A percentile compares a stretch with the other conserved stretches of the same genome.
Conservation (phyloP, 2,888 invertebrate genomes). For the Morpho achilles region DNA sequence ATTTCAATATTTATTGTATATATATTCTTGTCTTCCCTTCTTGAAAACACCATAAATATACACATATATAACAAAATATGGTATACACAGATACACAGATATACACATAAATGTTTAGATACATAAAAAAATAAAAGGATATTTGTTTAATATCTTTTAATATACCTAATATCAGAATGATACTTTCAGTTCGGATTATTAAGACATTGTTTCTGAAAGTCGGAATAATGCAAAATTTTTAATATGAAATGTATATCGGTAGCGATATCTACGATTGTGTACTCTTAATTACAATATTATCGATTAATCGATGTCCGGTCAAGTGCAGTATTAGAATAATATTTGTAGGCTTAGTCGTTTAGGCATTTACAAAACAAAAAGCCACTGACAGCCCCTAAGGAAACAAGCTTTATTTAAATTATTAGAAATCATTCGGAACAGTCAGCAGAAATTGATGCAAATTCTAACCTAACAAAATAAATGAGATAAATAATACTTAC, state of each 20-base stretch:
- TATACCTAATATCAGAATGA: no score
- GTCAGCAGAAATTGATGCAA: slow-evolving; percentile 67
- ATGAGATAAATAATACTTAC: slow-evolving; percentile 51
- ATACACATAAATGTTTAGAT: background rate
- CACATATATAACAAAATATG: slow-evolving; percentile 9
- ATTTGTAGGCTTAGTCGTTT: slow-evolving; percentile 25
- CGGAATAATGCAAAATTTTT: background rate
- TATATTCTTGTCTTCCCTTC: slow-evolving; percentile 16
- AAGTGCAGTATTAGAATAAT: slow-evolving; percentile 26
- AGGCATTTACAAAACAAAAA: slow-evolving; percentile 52
- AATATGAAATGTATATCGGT: slow-evolving; percentile 3
- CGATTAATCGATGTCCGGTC: slow-evolving; percentile 29
- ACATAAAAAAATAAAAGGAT: slow-evolving; percentile 4
- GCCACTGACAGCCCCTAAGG: slow-evolving; percentile 68
- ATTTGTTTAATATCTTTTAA: background rate
- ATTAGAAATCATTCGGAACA: slow-evolving; percentile 55
- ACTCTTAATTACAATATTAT: slow-evolving; percentile 25
- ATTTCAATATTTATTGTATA: slow-evolving; percentile 23
- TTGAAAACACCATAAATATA: slow-evolving; percentile 20
- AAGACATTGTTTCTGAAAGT: no score
- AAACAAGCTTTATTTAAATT: slow-evolving; percentile 58
- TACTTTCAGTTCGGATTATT: no score
- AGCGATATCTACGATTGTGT: slow-evolving; percentile 4
- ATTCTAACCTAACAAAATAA: slow-evolving; percentile 66
- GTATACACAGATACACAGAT: slow-evolving; percentile 6